Base-by-base conservation (phyloP, 2,797 vertebrate species). In the Acropternis orthonyx region DNA sequence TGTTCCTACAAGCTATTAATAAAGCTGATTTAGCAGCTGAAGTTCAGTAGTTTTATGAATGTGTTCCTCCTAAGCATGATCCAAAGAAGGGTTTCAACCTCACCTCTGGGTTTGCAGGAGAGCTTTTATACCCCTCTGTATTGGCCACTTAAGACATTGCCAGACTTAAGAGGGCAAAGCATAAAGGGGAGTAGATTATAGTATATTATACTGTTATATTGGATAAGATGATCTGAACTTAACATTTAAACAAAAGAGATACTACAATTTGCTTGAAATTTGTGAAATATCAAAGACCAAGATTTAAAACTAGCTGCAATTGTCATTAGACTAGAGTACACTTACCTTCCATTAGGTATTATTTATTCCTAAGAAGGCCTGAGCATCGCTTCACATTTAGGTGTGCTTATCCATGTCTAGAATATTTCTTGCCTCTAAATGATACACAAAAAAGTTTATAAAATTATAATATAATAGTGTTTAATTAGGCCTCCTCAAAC, bases 121-220 rank as follows among this genome's bases (percentile, higher is more conserved):
- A 93, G 66, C 22, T 97, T 79, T 30, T 98, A 54, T 98, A 97
- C 97, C 97, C 97, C 96, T 94, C 97, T 51, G 73, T 97, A 7
- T 91, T 98, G 97, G 97, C 96, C 97, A 96, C 97, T 97, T 97
- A 96, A 97, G 97, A 97, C 97, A 98, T 74, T 18, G 36, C 2
- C 76, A 96, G 96, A 96, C 96, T 97, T 97, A 97, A 97, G 96
- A 97, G 97, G 97, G 97, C 97, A 98, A 98, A 97, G 95, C 96
- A 94, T 89, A 89, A 96, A 94, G 96, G 97, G 96, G 88, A 62
- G 5, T 23, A 55, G 16, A 28, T 48, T 61, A 30, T 8, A 58
- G 30, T 15, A 61, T 1, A 17, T 1, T 14, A 27, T 32, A 44
- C 8, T n/a, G 10, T 11, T 73, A 49, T 18, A 37, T 36, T 14